These are phyloP conservation scores for Emydocephalus ijimae DNA, from an alignment of 2,113 vertebrate genomes.

Conservation along the genomic window DNA sequence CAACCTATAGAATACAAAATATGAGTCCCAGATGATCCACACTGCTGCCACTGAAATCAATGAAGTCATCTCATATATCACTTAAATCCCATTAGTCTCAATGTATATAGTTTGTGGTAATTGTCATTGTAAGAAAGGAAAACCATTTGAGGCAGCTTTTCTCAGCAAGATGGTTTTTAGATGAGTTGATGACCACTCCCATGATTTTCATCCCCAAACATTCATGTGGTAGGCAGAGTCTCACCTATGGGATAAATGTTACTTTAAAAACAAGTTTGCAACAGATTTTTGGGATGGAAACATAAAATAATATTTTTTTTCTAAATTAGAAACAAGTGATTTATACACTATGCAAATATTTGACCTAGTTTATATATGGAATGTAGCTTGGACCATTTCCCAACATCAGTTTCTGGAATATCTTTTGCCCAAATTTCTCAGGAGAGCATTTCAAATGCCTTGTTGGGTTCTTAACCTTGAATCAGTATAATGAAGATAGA, in stretches of 20 bases:
- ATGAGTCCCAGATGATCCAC: neutral
- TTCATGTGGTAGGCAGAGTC: neutral
- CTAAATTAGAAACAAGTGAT: neutral
- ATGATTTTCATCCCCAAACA: neutral
- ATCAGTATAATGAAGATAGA: neutral
- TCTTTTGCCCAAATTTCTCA: neutral
- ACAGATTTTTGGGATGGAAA: neutral
- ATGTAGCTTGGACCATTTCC: neutral
- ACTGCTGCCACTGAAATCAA: slow-evolving; percentile 35
- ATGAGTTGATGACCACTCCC: neutral
- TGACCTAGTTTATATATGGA: neutral
- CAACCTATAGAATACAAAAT: slow-evolving; percentile 18
- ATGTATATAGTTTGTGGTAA: slow-evolving; percentile 11
- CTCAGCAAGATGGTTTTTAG: neutral
- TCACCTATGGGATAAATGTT: neutral
- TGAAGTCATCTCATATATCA: neutral
- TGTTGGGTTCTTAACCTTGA: neutral
- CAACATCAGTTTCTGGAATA: neutral
- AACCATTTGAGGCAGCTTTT: no score
- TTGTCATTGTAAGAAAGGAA: neutral
- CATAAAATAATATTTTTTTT: neutral
- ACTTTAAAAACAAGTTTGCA: neutral
- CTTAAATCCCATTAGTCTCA: slow-evolving; percentile 32
- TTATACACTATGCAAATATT: neutral
- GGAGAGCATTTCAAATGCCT: neutral